phyloP scores from a whole-genome alignment of 2,797 vertebrate genomes.

The Tragopan temminckii region DNA sequence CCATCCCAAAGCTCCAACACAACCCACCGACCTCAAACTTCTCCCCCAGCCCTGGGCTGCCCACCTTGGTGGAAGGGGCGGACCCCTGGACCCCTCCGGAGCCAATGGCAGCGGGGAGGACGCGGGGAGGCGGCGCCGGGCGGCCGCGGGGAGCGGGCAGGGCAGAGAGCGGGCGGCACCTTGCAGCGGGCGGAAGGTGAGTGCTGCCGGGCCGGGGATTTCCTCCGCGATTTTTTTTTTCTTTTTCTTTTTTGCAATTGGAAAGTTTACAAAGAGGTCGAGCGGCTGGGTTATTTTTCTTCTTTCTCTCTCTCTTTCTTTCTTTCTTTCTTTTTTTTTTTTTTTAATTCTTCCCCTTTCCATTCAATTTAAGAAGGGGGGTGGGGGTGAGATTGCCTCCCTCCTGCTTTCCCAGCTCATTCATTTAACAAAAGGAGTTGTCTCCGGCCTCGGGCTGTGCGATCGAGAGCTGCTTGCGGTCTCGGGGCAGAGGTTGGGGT shows the following conservation, averaged over 20 bases:
- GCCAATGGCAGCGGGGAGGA: conserved; percentile 44
- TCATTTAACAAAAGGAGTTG: conserved; percentile 49
- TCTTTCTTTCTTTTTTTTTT: background rate
- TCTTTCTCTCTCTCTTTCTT: too few species aligned
- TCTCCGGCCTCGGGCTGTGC: background rate
- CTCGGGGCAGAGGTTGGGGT: background rate
- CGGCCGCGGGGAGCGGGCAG: background rate
- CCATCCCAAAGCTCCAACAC: background rate
- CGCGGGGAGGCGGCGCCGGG: conserved; percentile 9
- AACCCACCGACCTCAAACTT: background rate
- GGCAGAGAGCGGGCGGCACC: conserved; percentile 19
- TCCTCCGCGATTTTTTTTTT: background rate
- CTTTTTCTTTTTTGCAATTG: background rate
- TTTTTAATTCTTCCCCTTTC: too few species aligned
- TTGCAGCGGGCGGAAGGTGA: conserved; percentile 56
- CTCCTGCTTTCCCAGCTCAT: background rate
- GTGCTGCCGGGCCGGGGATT: background rate
- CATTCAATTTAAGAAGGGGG: background rate
- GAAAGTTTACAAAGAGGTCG: background rate
- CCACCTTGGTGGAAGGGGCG: conserved; percentile 26
- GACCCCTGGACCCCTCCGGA: background rate
- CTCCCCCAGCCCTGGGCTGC: background rate
- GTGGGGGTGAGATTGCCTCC: background rate
- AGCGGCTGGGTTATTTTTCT: background rate
- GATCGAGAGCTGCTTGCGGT: background rate